A percentile compares a stretch with the other conserved stretches of the same genome.
phyloP scores from a whole-genome alignment of 2,797 vertebrate genomes.

The Helostoma temminkii region DNA sequence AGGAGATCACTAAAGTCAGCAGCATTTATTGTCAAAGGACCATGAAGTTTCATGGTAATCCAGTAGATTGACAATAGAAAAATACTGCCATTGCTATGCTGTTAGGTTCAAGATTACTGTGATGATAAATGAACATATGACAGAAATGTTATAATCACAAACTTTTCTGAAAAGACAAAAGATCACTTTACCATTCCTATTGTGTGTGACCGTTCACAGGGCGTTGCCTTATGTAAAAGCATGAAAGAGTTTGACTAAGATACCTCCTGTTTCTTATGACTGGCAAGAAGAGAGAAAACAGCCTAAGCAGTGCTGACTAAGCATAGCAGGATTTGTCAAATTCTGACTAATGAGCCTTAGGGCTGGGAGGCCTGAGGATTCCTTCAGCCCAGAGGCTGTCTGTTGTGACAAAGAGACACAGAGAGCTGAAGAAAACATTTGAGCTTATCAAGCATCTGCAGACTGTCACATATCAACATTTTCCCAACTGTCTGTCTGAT shows the following conservation, averaged over 20 bases:
- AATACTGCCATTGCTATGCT: too few relatives aligned
- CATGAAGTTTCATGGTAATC: too few relatives aligned
- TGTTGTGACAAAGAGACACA: constrained; percentile 31
- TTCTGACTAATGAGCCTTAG: constrained; percentile 34
- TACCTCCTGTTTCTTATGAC: neutral
- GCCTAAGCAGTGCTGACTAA: neutral
- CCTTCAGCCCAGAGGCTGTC: neutral
- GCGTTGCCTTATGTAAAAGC: constrained; percentile 1
- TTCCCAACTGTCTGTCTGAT: neutral
- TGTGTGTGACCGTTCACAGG: neutral
- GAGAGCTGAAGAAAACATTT: neutral
- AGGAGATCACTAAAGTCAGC: too few relatives aligned
- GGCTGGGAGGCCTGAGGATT: constrained; percentile 25
- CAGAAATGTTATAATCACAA: neutral
- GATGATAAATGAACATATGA: too few relatives aligned
- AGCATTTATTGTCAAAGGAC: too few relatives aligned
- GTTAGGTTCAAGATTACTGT: too few relatives aligned
- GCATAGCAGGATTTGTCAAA: neutral
- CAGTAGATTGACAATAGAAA: too few relatives aligned
- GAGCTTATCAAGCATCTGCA: neutral
- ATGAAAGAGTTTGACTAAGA: neutral
- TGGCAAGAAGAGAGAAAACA: neutral
- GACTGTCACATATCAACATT: constrained; percentile 43
- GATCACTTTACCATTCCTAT: neutral
- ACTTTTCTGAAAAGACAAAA: neutral